Evolutionary conservation across 2,797 vertebrate genomes (phyloP).

Genomic region (Sebastes kiyomatsui): DNA sequence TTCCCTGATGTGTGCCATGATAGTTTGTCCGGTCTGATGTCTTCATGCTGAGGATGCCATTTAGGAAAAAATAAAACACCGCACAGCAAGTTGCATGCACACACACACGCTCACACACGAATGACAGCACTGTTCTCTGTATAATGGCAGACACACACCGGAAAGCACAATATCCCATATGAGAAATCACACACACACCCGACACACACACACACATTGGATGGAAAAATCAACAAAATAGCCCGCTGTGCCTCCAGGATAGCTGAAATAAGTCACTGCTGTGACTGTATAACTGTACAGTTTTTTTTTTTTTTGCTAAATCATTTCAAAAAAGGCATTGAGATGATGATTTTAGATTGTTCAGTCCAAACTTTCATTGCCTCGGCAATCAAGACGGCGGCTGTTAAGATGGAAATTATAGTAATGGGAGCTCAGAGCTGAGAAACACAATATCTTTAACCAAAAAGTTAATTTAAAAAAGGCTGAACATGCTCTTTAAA

Average conservation of each 20-base stretch:
- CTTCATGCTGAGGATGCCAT: slow-evolving; percentile 48
- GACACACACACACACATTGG: neutral
- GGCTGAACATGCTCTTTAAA: slow-evolving; percentile 21
- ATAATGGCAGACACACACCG: slow-evolving; percentile 30
- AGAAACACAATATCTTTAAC: neutral
- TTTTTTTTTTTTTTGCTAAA: neutral
- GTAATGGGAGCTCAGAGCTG: slow-evolving; percentile 69
- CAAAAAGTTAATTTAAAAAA: neutral
- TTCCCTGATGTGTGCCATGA: slow-evolving; percentile 54
- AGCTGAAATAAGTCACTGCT: slow-evolving; percentile 23
- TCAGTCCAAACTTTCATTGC: slow-evolving; percentile 41
- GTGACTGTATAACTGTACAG: neutral
- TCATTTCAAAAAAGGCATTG: neutral
- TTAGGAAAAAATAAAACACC: slow-evolving; percentile 24
- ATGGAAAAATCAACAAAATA: slow-evolving; percentile 34
- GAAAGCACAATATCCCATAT: slow-evolving; percentile 13
- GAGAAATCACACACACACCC: slow-evolving; percentile 3
- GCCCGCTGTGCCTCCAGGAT: slow-evolving; percentile 16
- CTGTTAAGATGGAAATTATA: slow-evolving; percentile 15
- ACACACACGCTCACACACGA: slow-evolving; percentile 15
- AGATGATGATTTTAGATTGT: slow-evolving; percentile 41
- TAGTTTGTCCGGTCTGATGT: slow-evolving; percentile 47
- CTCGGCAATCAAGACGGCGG: slow-evolving; percentile 1
- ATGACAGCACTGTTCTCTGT: slow-evolving; percentile 32
- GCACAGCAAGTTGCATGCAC: slow-evolving; percentile 19